A percentile compares a stretch with the other conserved stretches of the same genome.
phyloP scores from a whole-genome alignment of 1,140 invertebrate species.

The Achroia grisella region DNA sequence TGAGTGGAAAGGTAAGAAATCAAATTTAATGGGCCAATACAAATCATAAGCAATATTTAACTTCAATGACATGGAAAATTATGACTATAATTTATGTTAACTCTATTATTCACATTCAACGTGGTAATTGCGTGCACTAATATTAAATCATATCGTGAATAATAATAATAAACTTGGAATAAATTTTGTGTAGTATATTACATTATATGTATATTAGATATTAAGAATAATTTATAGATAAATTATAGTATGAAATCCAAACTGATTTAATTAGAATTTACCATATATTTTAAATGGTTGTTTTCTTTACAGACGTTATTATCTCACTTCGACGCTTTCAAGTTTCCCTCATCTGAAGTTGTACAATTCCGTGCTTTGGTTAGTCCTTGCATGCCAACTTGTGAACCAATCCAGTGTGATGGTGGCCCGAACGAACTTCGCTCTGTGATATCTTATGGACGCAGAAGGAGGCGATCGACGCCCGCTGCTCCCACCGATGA shows the following conservation, averaged over 20 bases:
- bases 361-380: constrained; percentile 95
- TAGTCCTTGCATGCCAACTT: constrained; percentile 93
- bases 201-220: too few species aligned
- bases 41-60: background rate
- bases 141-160: background rate
- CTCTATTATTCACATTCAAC: too few species aligned
- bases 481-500: constrained; percentile 80
- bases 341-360: constrained; percentile 95
- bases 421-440: constrained; percentile 86
- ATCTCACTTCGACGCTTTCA: constrained; percentile 97
- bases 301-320: constrained; percentile 80
- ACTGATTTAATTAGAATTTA: too few species aligned
- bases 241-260: too few species aligned
- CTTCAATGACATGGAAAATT: background rate
- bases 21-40: constrained; percentile 5
- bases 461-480: constrained; percentile 77
- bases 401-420: constrained; percentile 92
- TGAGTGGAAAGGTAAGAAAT: constrained; percentile 81
- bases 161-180: background rate
- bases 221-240: too few species aligned
- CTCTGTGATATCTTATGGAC: constrained; percentile 87
- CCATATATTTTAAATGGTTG: background rate
- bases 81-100: too few species aligned
- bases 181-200: too few species aligned
- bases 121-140: too few species aligned